Evolutionary conservation across 2,797 vertebrate genomes (phyloP), one percentile per base, ranked within the genome.

Genomic region (Rhinatrema bivittatum): DNA sequence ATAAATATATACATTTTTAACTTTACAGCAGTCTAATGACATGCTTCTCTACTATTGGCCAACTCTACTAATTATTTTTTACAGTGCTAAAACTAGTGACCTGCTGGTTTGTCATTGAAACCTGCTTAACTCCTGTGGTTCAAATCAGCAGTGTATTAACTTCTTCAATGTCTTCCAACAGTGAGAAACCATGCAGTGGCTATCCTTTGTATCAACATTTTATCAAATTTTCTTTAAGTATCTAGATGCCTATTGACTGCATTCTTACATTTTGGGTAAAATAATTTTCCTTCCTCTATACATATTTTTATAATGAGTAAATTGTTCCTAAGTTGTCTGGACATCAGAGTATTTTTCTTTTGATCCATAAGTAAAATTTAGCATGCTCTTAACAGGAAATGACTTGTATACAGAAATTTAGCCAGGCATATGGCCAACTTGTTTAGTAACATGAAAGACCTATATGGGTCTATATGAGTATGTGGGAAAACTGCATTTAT

Each of bases 51-150:
- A 25, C 16, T 39, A 24, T 43, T 35, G 34, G 15, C 45, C 9
- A 45, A 29, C 13, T 21, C 41, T 39, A 3, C 17, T 15, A 1
- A n/a, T 42, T 42, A 35, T 20, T 9, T 14, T 57, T 46, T 42
- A 53, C 14, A n/a, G 25, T 10, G 15, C 20, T 25, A 12, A 16
- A 50, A 10, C 22, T 48, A 50, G 2, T 5, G 36, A 22, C 36
- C 46, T 59, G 53, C 39, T 52, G 55, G n/a, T 29, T 58, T 64
- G 31, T 41, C 39, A 0, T 2, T 62, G 54, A 34, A 50, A 54
- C 15, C 16, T 35, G 24, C 53, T 52, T 36, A 20, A 42, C 51
- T 42, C 30, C 46, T 48, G 3, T 32, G 17, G 23, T 61, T 65
- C 50, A 49, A 27, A 15, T 51, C 37, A 56, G 37, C 37, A 18